Base-by-base conservation (phyloP, 1,140 invertebrate genomes). In the Drosophila suzukii region DNA sequence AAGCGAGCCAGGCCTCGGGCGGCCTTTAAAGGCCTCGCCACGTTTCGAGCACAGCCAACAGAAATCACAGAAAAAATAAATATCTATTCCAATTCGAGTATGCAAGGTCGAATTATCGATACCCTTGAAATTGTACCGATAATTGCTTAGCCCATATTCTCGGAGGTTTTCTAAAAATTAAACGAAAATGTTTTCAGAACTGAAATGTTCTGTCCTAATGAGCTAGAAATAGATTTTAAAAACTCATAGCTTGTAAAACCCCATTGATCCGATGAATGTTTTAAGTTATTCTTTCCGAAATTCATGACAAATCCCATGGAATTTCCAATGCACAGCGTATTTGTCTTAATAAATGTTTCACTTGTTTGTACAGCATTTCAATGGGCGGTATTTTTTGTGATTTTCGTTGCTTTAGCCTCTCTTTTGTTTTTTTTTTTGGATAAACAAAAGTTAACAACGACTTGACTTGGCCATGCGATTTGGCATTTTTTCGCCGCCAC, bases 1-100 rank as follows among this genome's bases (percentile, higher is more conserved):
- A 89, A 89, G 84, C 83, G 79, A 88, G 83, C 82, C 79, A 82
- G 62, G 83, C 82, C 83, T 86, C 83, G 78, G 81, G 78, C 65
- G 56, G 67, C 62, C 59, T 77, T 85, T 82, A 75, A 79, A 76
- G 81, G 58, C 79, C 78, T 81, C 78, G 78, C 73, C 78, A 76
- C 57, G 61, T 81, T 81, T 76, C 73, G 73, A 81, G 65, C 74
- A 72, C 56, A 59, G 60, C 74, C 58, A 75, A 84, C 51, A 56
- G 44, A 77, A 77, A 81, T 76, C 77, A 70, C 68, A 50, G 59
- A 70, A 82, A 65, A 78, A 56, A 58, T 71, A 71, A 70, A 71
- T 58, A 71, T 71, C 51, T 71, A 71, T 71, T 71, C 44, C n/a
- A 50, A 70, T 57, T 57, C 36, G 30, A 24, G 54, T 49, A 66